These are phyloP conservation scores for Porites australiensis DNA, from an alignment of 64 coral and sea anemone species.

Conservation along the genomic window DNA sequence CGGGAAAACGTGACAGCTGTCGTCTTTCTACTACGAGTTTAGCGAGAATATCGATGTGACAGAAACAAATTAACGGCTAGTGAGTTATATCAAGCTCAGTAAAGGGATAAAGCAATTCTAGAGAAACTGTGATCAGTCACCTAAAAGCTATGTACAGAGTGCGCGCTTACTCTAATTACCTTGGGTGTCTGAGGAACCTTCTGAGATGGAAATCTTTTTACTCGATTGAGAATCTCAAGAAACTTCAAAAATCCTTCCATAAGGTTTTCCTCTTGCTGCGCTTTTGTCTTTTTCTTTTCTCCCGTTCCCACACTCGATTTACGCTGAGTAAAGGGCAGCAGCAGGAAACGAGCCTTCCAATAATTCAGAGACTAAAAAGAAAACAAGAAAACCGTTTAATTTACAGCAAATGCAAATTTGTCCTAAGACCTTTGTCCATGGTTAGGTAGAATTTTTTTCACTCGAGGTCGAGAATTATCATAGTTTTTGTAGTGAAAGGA, in stretches of 20 bases:
- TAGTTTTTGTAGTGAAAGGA: no score
- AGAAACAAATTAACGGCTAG: no score
- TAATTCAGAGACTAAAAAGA: conserved; percentile 83
- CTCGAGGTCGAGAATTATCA: no score
- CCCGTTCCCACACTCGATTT: background rate
- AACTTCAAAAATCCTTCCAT: conserved; percentile 88
- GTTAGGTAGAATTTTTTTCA: no score
- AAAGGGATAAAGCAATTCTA: no score
- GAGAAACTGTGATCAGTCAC: no score
- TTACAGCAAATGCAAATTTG: no score
- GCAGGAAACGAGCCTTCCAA: conserved; percentile 86
- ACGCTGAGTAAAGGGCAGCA: conserved; percentile 67
- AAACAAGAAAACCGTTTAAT: background rate
- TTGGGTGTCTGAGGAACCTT: conserved; percentile 67
- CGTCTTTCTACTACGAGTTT: no score
- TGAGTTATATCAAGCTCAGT: no score
- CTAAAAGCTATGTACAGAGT: background rate
- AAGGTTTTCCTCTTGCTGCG: conserved; percentile 16
- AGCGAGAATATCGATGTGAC: no score
- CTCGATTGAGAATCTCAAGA: conserved; percentile 89
- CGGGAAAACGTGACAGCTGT: no score
- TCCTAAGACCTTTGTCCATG: no score
- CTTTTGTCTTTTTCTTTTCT: conserved; percentile 49
- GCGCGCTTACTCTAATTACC: conserved; percentile 7
- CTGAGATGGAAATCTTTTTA: conserved; percentile 65